Conservation (phyloP, 2,797 vertebrate genomes). For the Sorex maritimensis region DNA sequence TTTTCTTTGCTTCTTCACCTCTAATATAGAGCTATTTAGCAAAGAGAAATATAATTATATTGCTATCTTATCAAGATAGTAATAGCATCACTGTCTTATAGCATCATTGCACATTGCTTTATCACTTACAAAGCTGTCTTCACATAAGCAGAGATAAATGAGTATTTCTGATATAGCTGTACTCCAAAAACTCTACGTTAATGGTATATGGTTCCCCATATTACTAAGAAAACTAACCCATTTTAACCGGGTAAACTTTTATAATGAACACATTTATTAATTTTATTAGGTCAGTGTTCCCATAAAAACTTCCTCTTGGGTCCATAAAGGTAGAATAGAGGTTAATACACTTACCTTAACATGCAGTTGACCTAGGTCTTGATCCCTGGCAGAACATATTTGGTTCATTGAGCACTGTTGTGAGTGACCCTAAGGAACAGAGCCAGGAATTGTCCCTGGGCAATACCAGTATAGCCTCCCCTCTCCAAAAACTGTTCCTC, state of each 20-base stretch:
- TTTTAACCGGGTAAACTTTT: slow-evolving; percentile 19
- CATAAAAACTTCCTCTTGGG: background rate
- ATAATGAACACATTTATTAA: background rate
- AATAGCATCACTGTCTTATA: background rate
- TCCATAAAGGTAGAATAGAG: too few relatives aligned
- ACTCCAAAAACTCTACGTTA: background rate
- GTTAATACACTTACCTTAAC: too few relatives aligned
- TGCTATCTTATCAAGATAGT: background rate
- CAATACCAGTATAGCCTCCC: too few relatives aligned
- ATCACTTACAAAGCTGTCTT: background rate
- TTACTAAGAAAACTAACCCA: slow-evolving; percentile 49
- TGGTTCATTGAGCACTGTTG: too few relatives aligned
- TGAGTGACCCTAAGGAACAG: too few relatives aligned
- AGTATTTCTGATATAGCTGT: background rate
- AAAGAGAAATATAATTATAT: background rate
- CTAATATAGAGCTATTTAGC: background rate
- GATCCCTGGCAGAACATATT: too few relatives aligned
- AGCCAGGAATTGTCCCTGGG: too few relatives aligned
- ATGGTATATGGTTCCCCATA: background rate
- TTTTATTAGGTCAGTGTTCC: slow-evolving; percentile 16
- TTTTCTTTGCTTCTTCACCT: background rate
- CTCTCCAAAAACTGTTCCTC: too few relatives aligned
- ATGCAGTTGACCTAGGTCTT: too few relatives aligned
- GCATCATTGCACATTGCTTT: background rate
- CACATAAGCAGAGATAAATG: background rate